Evolutionary conservation across 1,140 invertebrate genomes (phyloP), one percentile per base, ranked within the genome.

Genomic region (Lepidotrigona ventralis): DNA sequence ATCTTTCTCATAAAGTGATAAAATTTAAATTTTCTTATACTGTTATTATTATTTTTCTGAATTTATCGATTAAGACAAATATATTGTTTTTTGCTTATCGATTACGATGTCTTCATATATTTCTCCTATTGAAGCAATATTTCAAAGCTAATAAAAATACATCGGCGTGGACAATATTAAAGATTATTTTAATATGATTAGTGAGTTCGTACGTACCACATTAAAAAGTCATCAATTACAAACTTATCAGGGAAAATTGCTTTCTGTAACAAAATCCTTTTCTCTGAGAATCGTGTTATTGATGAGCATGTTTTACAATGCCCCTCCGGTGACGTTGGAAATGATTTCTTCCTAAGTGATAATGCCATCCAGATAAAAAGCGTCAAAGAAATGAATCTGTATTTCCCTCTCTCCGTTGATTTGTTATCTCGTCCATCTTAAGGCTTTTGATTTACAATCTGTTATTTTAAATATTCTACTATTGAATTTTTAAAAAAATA

Each of bases 261-360:
- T 53, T 26, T 39, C 12, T 26, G 46, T 21, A 46, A 29, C 39
- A 17, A 56, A 21, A 64, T n/a, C 70, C 51, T 60, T 51, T 85
- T 88, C 85, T 87, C 79, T 88, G 33, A 81, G 79, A 88, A 85
- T 60, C 39, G 17, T 64, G n/a, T 66, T 39, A 66, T 71, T 75
- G 86, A 89, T 89, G 88, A 84, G 60, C 39, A 51, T 80, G 79
- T 88, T 85, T 89, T 89, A 76, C 63, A 72, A 78, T 77, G 81
- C 88, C 88, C 71, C 88, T 89, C 88, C 88, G 88, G 87, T 89
- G 87, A 75, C 80, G 87, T 79, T 85, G 79, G 75, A 89, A 83
- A 71, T 84, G 79, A 63, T 78, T 33, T 81, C 73, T 66, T n/a
- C n/a, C n/a, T n/a, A n/a, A n/a, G n/a, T n/a, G n/a, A n/a, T n/a